Evolutionary conservation across 2,888 invertebrate genomes (phyloP), one percentile per base, ranked within the genome.

Genomic region (Petrolisthes cinctipes): DNA sequence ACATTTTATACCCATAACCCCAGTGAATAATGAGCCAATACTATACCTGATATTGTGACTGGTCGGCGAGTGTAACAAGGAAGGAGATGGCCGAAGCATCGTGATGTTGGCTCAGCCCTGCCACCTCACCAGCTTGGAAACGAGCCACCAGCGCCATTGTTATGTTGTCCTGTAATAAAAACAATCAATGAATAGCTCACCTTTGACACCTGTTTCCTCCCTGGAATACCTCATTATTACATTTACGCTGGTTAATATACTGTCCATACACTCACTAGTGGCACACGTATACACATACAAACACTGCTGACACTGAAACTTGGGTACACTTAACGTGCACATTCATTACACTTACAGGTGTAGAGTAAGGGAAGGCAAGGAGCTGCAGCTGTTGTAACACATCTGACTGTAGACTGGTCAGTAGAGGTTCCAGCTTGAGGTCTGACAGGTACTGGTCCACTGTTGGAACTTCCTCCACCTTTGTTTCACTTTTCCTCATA

Each of bases 391-490:
- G 56, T n/a, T 54, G 7, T 5, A 86, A 75, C 20, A 82, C n/a
- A 4, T 61, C 53, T 17, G 4, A 9, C 14, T 61, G 71, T 37
- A 86, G 75, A n/a, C n/a, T 51, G 37, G 71, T 20, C 23, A 82
- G 3, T 6, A 86, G 57, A n/a, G 57, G 37, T 4, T 61, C 75
- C 23, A 86, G 5, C 1, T 66, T 61, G 1, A 86, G 82, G 37
- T 86, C 80, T 9, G 86, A 86, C 71, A 61, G 17, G 71, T 80
- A 82, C 82, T 86, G 86, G 75, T 81, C 81, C 51, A 86, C 86
- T 9, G 86, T 82, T 1, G 86, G 86, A 5, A 86, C 86, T 11
- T 20, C 81, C 61, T 86, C 86, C 0, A 54, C 11, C 0, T 75
- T 80, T 0, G 37, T 66, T 9, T 9, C 9, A 23, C 37, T n/a